These are phyloP conservation scores for Oligia latruncula DNA, from an alignment of 2,888 invertebrate species.

Conservation along the genomic window DNA sequence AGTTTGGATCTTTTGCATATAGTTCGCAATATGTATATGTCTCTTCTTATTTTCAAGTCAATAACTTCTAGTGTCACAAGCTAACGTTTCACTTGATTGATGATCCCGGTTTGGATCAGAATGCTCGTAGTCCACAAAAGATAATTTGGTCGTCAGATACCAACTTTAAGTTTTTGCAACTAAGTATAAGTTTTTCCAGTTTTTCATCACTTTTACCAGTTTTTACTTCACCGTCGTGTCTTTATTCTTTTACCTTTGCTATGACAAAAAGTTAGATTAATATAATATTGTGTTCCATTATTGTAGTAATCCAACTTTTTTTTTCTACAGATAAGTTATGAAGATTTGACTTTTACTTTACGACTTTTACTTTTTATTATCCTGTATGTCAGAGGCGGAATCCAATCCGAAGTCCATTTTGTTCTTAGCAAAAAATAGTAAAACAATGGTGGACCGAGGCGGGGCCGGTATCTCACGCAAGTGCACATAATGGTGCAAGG, in stretches of 20 bases:
- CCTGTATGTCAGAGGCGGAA: conserved; percentile 31
- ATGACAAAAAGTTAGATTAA: conserved; percentile 16
- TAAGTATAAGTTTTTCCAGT: conserved; percentile 1
- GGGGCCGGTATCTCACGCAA: conserved; percentile 79
- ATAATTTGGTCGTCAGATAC: conserved; percentile 32
- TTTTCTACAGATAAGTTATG: not conserved
- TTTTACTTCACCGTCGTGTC: conserved; percentile 26
- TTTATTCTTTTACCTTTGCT: conserved; percentile 6
- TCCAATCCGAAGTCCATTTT: conserved; percentile 55
- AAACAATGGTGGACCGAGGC: conserved; percentile 65
- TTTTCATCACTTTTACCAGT: conserved; percentile 12
- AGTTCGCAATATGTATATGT: not conserved
- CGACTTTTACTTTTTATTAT: conserved; percentile 65
- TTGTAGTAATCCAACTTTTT: not conserved
- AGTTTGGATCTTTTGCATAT: not conserved
- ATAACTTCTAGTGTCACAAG: conserved; percentile 33
- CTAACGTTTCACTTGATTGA: conserved; percentile 52
- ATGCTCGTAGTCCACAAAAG: conserved; percentile 22
- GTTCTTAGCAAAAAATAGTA: conserved; percentile 61
- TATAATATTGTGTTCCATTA: not conserved
- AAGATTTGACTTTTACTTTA: conserved; percentile 58
- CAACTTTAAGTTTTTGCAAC: conserved; percentile 27
- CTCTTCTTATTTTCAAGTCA: not conserved
- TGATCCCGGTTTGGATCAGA: conserved; percentile 34
- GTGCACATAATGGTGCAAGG: conserved; percentile 77